Evolutionary conservation across 1,140 invertebrate species (phyloP), one percentile per base, ranked within the genome.

Genomic region (Holotrichia oblita): DNA sequence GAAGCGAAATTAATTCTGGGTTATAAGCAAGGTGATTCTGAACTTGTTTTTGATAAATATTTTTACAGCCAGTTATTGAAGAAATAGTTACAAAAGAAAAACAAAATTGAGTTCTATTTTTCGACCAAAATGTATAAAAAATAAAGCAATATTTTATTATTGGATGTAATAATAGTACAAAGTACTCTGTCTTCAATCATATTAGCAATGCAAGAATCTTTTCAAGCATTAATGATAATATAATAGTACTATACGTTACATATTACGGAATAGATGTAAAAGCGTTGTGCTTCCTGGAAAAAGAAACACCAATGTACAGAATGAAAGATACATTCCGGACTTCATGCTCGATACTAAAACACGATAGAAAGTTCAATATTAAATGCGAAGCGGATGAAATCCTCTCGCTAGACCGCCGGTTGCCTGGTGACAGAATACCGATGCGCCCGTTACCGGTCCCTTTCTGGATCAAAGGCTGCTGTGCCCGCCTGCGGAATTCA

Each of bases 401-500:
- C 10, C 73, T 74, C 17, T 74, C 17, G 12, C 14, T 74, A 44
- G 73, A 34, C 40, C 20, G 14, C 40, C 41, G 17, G 73, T 74
- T 74, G 73, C 73, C 34, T 74, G 73, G 73, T 74, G 73, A 74
- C 73, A 40, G 73, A 74, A 44, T 44, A 74, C 41, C 73, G 73
- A 44, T 69, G 61, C 22, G 61, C 61, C 61, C 22, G 27, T 69
- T 34, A 7, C 73, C 73, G 14, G 34, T 9, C 41, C 73, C 73
- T 44, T 74, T 41, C 73, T 0, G 59, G 74, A 80, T 80, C 80
- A 80, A 80, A 80, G 78, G 73, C 10, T 61, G 22, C n/a, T 40
- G 22, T 17, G 48, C n/a, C 41, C 73, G 78, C 76, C 48, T 55
- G 40, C 59, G 80, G 80, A 80, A 80, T 80, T 78, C 78, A 42